Base-by-base conservation (phyloP, 2,888 invertebrate genomes). In the Acleris literana region DNA sequence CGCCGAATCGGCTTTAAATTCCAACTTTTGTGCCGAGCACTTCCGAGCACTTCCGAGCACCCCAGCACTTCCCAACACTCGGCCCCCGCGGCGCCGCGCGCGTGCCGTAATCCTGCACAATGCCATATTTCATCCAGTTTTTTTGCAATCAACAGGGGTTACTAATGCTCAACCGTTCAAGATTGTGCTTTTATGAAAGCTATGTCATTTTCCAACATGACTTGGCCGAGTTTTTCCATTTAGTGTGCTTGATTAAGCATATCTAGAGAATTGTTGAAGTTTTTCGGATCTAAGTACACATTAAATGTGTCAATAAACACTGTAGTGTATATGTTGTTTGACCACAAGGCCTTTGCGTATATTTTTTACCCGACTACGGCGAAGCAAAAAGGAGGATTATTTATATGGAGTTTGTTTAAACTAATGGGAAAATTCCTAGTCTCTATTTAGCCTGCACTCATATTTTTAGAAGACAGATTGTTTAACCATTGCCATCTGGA, bases 31-130 rank as follows among this genome's bases (percentile, higher is more conserved):
- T 16, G 20, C 16, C 52, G 2, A 51, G 51, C 57, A 49, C 56
- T 63, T 43, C 18, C 13, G 11, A 20, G 43, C 59, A 60, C 59
- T 58, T 49, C 43, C 20, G 11, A 48, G 54, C 64, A 59, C 59
- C 18, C 52, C 39, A 33, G 20, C 64, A 46, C 52, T 59, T 56
- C 29, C 54, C 44, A 53, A 22, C 64, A 53, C 64, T 59, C 29
- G 20, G 64, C 48, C 44, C 54, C 64, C 43, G 54, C 46, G 63
- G 55, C 70, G 70, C 74, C 70, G 77, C 77, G 76, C 78, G 78
- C 78, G 74, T 75, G 79, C 61, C 68, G 48, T 79, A 78, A 82
- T 79, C 78, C 78, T 54, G 56, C 64, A 72, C 70, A 78, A 74
- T 76, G 79, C 73, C 39, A 54, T 54, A 54, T 43, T 55, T 20